Evolutionary conservation across 2,113 vertebrate genomes (phyloP).

Genomic region (Gobius niger): DNA sequence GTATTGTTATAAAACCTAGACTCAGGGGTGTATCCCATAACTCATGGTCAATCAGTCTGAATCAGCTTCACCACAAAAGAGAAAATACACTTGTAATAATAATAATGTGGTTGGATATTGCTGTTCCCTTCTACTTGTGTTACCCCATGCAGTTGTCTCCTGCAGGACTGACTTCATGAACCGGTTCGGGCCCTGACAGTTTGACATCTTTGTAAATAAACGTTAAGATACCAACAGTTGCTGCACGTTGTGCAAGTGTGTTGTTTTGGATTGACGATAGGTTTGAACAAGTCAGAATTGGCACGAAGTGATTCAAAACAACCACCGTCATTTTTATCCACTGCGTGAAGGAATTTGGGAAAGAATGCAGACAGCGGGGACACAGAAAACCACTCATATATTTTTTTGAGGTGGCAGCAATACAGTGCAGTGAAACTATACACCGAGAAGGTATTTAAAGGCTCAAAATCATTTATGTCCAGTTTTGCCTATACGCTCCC

Average conservation of each 20-base stretch:
- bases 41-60: conserved; percentile 7
- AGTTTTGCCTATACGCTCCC: not conserved
- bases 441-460: conserved; percentile 3
- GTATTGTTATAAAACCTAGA: conserved; percentile 12
- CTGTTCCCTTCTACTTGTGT: conserved; percentile 12
- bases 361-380: conserved; percentile 15
- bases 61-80: conserved; percentile 21
- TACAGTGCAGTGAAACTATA: conserved; percentile 4
- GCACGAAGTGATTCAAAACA: conserved; percentile 29
- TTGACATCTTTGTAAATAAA: not conserved
- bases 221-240: not conserved
- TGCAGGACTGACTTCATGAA: not conserved
- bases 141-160: not conserved
- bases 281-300: conserved; percentile 25
- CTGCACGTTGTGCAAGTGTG: conserved; percentile 3
- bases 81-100: conserved; percentile 1
- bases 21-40: conserved; percentile 5
- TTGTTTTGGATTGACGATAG: conserved; percentile 15
- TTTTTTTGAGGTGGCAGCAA: not conserved
- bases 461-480: not conserved
- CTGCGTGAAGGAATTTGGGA: not conserved
- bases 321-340: not conserved
- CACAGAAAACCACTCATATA: conserved; percentile 4
- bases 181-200: not conserved
- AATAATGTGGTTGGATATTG: conserved; percentile 14